A percentile compares a stretch with the other conserved stretches of the same genome.
These are phyloP conservation scores for Disparrhopalites patrizii DNA, from an alignment of 2,888 invertebrate genomes.

Conservation along the genomic window DNA sequence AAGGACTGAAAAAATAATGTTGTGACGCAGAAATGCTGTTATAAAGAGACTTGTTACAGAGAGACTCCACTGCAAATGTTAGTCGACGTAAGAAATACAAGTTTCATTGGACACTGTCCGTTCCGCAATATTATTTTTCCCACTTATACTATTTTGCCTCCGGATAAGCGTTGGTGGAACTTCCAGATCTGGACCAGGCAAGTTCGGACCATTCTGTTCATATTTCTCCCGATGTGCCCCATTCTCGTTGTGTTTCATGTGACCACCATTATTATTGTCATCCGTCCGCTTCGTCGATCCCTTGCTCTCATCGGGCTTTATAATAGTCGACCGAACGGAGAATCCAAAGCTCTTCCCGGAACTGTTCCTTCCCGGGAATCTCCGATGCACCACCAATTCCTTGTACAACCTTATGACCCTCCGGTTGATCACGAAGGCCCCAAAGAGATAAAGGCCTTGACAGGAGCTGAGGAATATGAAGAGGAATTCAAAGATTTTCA, in stretches of 20 bases:
- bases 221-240: background rate
- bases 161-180: background rate
- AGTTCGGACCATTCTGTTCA: background rate
- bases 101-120: constrained; percentile 18
- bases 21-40: too few species aligned
- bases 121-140: background rate
- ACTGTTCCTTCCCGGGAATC: background rate
- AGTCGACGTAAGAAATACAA: background rate
- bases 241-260: background rate
- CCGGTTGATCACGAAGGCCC: constrained; percentile 12
- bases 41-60: too few species aligned
- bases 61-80: too few species aligned
- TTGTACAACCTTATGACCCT: constrained; percentile 3
- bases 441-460: constrained; percentile 22
- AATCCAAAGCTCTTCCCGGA: background rate
- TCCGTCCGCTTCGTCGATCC: background rate
- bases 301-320: background rate
- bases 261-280: background rate
- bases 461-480: constrained; percentile 11
- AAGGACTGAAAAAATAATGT: too few species aligned
- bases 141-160: background rate
- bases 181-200: background rate
- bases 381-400: background rate
- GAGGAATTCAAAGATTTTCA: constrained; percentile 3
- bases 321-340: background rate